Percentiles rank a stretch among this genome's conserved stretches.
phyloP scores from a whole-genome alignment of 2,797 vertebrate species.

The Cercopithecus mitis region DNA sequence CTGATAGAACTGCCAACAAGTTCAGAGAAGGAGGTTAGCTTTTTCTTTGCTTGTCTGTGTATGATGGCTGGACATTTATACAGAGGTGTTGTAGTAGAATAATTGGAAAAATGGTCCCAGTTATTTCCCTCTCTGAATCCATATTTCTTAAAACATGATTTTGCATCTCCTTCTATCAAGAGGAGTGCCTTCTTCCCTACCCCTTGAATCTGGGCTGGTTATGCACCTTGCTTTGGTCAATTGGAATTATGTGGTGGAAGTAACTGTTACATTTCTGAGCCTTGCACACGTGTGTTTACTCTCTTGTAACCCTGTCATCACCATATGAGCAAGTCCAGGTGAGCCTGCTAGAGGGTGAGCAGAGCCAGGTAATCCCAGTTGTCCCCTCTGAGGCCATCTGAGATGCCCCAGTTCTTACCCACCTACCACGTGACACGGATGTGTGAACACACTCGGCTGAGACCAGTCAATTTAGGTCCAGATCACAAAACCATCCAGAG shows the following conservation, averaged over 20 bases:
- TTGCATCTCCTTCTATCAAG: neutral
- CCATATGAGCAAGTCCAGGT: neutral
- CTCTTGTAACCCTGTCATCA: neutral
- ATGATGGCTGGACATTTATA: neutral
- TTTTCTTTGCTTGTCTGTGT: slow-evolving; percentile 2
- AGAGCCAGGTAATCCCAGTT: neutral
- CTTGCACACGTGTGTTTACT: neutral
- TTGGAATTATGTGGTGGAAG: neutral
- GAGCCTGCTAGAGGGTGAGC: neutral
- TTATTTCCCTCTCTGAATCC: neutral
- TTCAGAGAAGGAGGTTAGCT: neutral
- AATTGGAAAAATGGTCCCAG: neutral
- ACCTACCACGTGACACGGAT: neutral
- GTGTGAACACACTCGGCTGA: neutral
- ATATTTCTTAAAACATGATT: neutral
- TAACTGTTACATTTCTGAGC: neutral
- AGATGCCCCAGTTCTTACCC: neutral
- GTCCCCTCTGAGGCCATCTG: neutral
- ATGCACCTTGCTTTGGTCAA: neutral
- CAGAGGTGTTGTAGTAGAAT: neutral
- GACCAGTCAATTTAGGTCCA: neutral
- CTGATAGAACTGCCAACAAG: neutral
- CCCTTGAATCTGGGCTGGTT: neutral
- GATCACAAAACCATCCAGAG: neutral
- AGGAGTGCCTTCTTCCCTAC: neutral